Evolutionary conservation across 1,140 invertebrate species (phyloP).

Genomic region (Mactra quadrangularis): DNA sequence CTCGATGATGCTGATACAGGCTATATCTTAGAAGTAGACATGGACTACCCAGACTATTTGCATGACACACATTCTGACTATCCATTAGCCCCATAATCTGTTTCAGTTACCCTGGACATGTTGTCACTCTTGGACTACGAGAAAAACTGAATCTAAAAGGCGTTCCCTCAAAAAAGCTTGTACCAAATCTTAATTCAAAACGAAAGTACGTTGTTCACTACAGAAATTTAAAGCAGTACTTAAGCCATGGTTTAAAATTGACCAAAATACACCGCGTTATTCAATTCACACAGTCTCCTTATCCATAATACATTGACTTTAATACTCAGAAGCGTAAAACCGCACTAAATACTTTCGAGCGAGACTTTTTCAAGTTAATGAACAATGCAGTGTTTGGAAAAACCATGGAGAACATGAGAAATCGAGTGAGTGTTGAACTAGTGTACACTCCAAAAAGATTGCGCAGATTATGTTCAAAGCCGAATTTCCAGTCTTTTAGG

Average conservation of each 20-base stretch:
- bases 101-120: not conserved
- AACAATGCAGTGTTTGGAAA: conserved; percentile 84
- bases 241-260: not conserved
- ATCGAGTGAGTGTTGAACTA: conserved; percentile 65
- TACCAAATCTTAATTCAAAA: conserved; percentile 6
- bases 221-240: conserved; percentile 20
- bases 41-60: conserved; percentile 71
- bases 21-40: conserved; percentile 60
- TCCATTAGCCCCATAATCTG: not conserved
- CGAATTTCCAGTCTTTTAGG: conserved; percentile 78
- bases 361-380: conserved; percentile 65
- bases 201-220: conserved; percentile 15
- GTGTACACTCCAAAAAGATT: conserved; percentile 34
- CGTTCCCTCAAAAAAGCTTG: not conserved
- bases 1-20: not conserved
- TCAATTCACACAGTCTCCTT: not conserved
- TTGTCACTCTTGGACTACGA: not conserved
- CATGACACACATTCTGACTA: conserved; percentile 73
- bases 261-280: conserved; percentile 19
- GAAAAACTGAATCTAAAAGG: not conserved
- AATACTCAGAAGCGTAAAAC: not conserved
- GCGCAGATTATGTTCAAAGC: conserved; percentile 78
- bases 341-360: conserved; percentile 37
- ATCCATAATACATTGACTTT: conserved; percentile 4
- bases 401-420: conserved; percentile 83